phyloP scores from a whole-genome alignment of 2,888 invertebrate genomes.

The Kryphioiulus occultus region DNA sequence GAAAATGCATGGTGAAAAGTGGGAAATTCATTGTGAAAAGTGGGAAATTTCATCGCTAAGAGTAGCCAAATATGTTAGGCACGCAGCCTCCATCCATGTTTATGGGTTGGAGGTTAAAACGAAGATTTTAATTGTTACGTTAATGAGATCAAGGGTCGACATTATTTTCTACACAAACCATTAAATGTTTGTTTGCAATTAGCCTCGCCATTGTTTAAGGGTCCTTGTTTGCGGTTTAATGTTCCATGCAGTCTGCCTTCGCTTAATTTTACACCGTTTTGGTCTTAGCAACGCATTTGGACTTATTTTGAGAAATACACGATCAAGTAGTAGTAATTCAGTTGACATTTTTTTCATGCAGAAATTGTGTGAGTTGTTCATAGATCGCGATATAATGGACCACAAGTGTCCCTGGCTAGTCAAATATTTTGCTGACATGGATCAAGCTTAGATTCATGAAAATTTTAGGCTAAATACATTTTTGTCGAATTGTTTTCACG shows the following conservation, averaged over 20 bases:
- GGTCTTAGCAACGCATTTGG: background rate
- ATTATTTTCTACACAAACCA: background rate
- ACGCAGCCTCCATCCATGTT: background rate
- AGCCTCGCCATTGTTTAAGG: background rate
- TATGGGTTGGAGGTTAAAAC: constrained; percentile 36
- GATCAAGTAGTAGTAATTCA: background rate
- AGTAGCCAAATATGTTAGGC: background rate
- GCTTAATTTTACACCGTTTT: background rate
- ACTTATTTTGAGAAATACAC: background rate
- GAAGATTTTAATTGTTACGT: constrained; percentile 25
- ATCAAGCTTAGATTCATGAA: no score
- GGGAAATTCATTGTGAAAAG: background rate
- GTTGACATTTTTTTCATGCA: background rate
- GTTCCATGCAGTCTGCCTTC: background rate
- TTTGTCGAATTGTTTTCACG: no score
- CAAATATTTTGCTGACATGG: no score
- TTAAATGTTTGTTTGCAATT: constrained; percentile 38
- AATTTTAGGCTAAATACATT: no score
- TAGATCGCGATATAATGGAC: no score
- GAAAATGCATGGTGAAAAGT: background rate
- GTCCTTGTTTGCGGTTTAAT: constrained; percentile 13
- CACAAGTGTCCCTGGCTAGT: no score
- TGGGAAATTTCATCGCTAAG: no score
- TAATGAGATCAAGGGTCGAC: constrained; percentile 28
- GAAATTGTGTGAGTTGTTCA: no score